Conservation (phyloP, 2,113 vertebrate genomes). For the Centropus bengalensis region DNA sequence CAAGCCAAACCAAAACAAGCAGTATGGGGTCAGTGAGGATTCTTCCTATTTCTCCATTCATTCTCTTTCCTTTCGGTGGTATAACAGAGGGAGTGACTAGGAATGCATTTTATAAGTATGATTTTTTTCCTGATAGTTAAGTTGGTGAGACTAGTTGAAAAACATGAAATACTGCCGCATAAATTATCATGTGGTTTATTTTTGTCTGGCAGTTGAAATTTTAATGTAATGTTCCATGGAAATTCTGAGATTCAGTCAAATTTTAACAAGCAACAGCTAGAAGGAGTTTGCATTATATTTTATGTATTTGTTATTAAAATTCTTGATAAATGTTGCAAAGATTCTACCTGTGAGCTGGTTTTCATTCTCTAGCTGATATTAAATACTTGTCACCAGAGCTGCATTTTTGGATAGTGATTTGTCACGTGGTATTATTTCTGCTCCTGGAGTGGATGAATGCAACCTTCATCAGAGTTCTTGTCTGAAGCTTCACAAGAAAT, state of each 20-base stretch:
- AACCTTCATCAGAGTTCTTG: slow-evolving; percentile 28
- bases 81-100: neutral
- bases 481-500: slow-evolving; percentile 28
- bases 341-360: slow-evolving; percentile 43
- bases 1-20: neutral
- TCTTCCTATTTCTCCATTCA: neutral
- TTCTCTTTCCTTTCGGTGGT: neutral
- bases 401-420: slow-evolving; percentile 45
- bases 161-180: slow-evolving; percentile 40
- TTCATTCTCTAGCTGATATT: slow-evolving; percentile 28
- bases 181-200: slow-evolving; percentile 49
- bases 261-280: slow-evolving; percentile 50
- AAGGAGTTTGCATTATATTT: slow-evolving; percentile 40
- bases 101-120: neutral
- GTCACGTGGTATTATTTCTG: slow-evolving; percentile 49
- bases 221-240: slow-evolving; percentile 38
- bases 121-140: neutral
- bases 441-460: slow-evolving; percentile 13
- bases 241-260: slow-evolving; percentile 40
- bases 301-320: slow-evolving; percentile 56
- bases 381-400: slow-evolving; percentile 32
- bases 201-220: slow-evolving; percentile 50
- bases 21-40: neutral
- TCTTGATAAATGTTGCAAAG: slow-evolving; percentile 61
- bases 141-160: neutral